Evolutionary conservation across 2,797 vertebrate species (phyloP).

Genomic region (Brotogeris chrysoptera): DNA sequence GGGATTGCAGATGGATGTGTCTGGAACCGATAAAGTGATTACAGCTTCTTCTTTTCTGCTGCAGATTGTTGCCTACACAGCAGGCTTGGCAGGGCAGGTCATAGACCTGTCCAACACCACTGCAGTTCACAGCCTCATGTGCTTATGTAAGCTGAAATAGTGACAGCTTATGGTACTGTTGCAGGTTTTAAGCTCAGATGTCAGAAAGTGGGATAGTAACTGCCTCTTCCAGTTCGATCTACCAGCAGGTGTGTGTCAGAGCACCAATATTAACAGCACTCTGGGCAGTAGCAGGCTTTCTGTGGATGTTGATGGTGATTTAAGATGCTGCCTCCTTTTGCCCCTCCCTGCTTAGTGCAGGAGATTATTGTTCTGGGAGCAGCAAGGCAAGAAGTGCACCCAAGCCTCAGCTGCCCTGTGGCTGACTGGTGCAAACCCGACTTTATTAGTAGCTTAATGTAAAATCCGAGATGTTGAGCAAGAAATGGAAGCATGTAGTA

Average conservation of each 20-base stretch:
- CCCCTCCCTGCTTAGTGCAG: background rate
- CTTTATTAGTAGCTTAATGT: background rate
- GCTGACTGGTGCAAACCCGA: background rate
- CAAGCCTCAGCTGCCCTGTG: background rate
- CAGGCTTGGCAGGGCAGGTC: background rate
- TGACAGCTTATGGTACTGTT: background rate
- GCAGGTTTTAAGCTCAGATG: background rate
- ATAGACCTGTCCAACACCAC: background rate
- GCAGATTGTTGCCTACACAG: background rate
- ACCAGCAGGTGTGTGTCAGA: background rate
- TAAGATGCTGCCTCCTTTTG: background rate
- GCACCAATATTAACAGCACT: rapidly evolving
- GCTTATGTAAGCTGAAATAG: background rate
- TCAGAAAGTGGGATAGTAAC: background rate
- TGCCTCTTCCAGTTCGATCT: background rate
- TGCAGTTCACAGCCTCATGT: background rate
- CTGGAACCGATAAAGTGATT: slow-evolving; percentile 9
- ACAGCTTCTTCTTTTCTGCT: background rate
- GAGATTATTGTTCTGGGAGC: background rate
- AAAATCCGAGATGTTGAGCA: background rate
- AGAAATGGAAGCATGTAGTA: background rate
- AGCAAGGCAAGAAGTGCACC: background rate
- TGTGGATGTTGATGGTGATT: rapidly evolving
- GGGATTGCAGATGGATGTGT: background rate
- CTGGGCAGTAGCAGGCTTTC: background rate